phyloP scores from a whole-genome alignment of 2,797 vertebrate genomes.

The Artibeus jamaicensis region DNA sequence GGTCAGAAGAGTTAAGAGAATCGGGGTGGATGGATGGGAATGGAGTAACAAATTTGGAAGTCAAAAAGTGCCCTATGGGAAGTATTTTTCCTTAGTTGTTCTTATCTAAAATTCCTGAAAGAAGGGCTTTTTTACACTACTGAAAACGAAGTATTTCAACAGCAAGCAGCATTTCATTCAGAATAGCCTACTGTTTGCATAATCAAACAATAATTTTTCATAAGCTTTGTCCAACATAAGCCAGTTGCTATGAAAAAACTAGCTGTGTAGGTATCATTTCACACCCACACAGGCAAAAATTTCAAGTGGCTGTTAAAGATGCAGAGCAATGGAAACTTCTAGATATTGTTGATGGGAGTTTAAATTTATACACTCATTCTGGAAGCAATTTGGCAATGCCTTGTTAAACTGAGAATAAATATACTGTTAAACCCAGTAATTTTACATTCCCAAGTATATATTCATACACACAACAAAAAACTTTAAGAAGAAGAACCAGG shows the following conservation, averaged over 20 bases:
- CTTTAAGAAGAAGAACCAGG: not conserved
- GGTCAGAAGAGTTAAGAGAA: not conserved
- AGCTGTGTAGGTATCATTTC: not conserved
- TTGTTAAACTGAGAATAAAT: not conserved
- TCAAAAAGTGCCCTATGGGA: not conserved
- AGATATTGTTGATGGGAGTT: not conserved
- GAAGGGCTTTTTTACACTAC: not conserved
- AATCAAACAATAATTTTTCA: slow-evolving; percentile 57
- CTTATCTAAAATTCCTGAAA: not conserved
- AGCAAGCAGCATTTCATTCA: slow-evolving; percentile 59
- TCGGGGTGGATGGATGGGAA: not conserved
- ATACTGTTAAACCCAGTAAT: not conserved
- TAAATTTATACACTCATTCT: not conserved
- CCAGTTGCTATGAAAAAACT: not conserved
- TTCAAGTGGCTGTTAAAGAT: not conserved
- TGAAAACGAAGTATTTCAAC: slow-evolving; percentile 59
- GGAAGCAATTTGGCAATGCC: not conserved
- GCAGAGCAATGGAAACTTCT: not conserved
- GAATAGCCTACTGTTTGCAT: slow-evolving; percentile 62
- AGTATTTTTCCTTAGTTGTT: not conserved
- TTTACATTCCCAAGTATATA: not conserved
- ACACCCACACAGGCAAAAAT: not conserved
- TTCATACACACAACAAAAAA: not conserved
- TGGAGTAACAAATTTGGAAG: not conserved
- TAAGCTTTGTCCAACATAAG: slow-evolving; percentile 6